Conservation (phyloP, 2,888 invertebrate genomes). For the Eueremaeus valkanovi region DNA sequence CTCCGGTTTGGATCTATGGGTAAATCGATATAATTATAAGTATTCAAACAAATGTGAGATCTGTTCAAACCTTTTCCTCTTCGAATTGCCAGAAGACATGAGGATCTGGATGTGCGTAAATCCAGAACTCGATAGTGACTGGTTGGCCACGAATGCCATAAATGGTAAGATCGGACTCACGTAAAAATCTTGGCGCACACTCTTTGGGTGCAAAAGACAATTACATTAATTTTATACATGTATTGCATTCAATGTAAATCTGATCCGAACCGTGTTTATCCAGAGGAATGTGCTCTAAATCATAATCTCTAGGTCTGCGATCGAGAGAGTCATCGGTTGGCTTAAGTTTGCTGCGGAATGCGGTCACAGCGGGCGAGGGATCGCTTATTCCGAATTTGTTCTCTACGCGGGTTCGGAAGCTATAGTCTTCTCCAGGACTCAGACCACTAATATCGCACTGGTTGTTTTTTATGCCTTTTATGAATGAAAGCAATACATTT, state of each 20-base stretch:
- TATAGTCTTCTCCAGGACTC: slow-evolving; percentile 89
- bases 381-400: slow-evolving; percentile 95
- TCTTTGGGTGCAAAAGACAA: slow-evolving; percentile 47
- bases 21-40: not conserved
- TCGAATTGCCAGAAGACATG: slow-evolving; percentile 70
- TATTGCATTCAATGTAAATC: not conserved
- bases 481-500: not conserved
- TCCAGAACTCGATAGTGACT: slow-evolving; percentile 84
- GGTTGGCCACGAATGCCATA: slow-evolving; percentile 91
- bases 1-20: slow-evolving; percentile 61
- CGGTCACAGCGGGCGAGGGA: slow-evolving; percentile 84
- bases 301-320: slow-evolving; percentile 46
- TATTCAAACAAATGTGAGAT: not conserved
- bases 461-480: slow-evolving; percentile 68
- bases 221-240: not conserved
- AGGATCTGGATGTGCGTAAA: slow-evolving; percentile 94
- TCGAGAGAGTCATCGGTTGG: slow-evolving; percentile 41
- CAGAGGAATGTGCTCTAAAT: slow-evolving; percentile 44
- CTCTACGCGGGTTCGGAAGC: slow-evolving; percentile 90
- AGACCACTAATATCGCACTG: slow-evolving; percentile 83
- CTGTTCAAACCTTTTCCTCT: slow-evolving; percentile 7
- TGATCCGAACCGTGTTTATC: slow-evolving; percentile 45
- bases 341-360: slow-evolving; percentile 56
- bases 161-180: slow-evolving; percentile 70
- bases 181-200: slow-evolving; percentile 64